Conservation (phyloP, 2,113 vertebrate species). For the Coryphaenoides rupestris region DNA sequence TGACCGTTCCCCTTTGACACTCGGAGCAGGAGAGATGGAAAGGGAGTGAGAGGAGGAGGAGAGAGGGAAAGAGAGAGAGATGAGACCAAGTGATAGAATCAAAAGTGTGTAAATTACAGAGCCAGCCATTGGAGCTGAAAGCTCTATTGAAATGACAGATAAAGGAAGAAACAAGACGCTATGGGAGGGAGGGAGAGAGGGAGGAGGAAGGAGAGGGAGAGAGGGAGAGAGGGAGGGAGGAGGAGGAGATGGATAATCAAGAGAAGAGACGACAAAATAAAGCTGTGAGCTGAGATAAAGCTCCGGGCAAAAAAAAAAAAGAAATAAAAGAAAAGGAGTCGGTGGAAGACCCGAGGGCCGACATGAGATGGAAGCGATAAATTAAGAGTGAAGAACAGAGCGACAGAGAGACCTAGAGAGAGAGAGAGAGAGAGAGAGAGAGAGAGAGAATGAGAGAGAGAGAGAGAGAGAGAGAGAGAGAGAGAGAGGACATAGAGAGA, state of each 20-base stretch:
- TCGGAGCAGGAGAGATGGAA: not conserved
- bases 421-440: not conserved
- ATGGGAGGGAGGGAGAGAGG: not conserved
- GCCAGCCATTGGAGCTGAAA: constrained; percentile 17
- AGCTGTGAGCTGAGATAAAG: constrained; percentile 30
- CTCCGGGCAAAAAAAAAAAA: constrained; percentile 14
- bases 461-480: not conserved
- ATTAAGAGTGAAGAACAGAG: constrained; percentile 30
- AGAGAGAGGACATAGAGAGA: not conserved
- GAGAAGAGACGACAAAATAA: constrained; percentile 6
- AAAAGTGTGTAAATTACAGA: constrained; percentile 24
- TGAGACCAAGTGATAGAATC: constrained; percentile 9
- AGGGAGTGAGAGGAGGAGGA: not conserved
- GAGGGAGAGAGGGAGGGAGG: not conserved
- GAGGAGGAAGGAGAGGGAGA: not conserved
- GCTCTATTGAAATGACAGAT: constrained; percentile 28
- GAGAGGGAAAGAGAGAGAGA: constrained; percentile 3
- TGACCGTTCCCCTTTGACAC: not conserved
- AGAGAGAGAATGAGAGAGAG: constrained; percentile 19
- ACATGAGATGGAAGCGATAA: constrained; percentile 32
- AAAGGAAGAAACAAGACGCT: not conserved
- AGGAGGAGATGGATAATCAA: not conserved
- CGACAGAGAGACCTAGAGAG: constrained; percentile 7
- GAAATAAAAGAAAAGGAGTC: constrained; percentile 8
- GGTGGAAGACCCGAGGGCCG: constrained; percentile 28